Base-by-base conservation (phyloP, 2,797 vertebrate species). In the Antrozous pallidus region DNA sequence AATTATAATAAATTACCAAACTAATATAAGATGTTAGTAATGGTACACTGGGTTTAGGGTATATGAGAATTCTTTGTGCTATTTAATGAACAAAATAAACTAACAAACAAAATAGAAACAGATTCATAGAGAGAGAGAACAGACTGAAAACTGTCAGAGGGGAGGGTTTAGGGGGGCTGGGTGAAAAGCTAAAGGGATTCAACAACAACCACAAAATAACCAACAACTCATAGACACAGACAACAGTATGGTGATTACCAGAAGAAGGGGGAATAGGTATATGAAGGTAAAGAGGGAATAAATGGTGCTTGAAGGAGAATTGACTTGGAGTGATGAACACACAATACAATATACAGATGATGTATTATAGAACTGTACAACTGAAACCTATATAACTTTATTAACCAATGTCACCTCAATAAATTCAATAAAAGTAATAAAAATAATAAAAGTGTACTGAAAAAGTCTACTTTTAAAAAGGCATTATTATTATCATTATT, bases 391-490 rank as follows among this genome's bases (percentile, higher is more conserved):
- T 33, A 24, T n/a, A 51, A 22, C 24, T 75, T 51, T 51, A 61
- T 61, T 61, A 61, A 31, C 58, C 58, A 14, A 51, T 33, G n/a
- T 75, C 47, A 33, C 20, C 31, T n/a, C 47, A 51, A 51, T 75
- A 49, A 22, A 33, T 33, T 49, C 73, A 49, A 75, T 49, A 3
- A 51, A 75, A 49, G 31, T 51, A 49, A 75, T 75, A 24, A 51
- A 73, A 77, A 49, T 33, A 47, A 74, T 51, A 92, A 90, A 95
- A 56, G 11, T 38, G 14, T 94, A 75, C 51, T 38, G 22, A 90
- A 95, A 90, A 85, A 61, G 8, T 45, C 45, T 84, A 80, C 63
- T 91, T 90, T 36, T 8, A 18, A 65, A 92, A 79, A 92, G 70
- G 91, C 24, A 22, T 79, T 56, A 74, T 83, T 56, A 74, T 83